Base-by-base conservation (phyloP, 2,888 invertebrate genomes). In the Argyra leucocephala region DNA sequence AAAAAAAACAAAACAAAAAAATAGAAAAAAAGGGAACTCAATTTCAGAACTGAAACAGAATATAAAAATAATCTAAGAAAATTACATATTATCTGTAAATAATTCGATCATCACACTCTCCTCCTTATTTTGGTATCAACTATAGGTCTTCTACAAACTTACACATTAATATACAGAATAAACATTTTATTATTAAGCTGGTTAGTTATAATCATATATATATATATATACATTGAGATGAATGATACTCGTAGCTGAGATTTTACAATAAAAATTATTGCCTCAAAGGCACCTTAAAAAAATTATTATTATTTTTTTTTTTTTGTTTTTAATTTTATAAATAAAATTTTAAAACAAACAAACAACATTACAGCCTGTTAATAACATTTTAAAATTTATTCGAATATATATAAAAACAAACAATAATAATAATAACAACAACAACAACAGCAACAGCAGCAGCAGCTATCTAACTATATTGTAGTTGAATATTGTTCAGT, bases 331-430 rank as follows among this genome's bases (percentile, higher is more conserved):
- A n/a, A n/a, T n/a, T 18, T 18, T n/a, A 18, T 48, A 48, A 48
- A 48, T 48, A 48, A 18, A 48, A 48, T 48, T 48, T 48, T 15
- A 48, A 48, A 48, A 48, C 48, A 48, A 48, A 48, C 48, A 48
- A 48, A 48, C 48, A 48, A 48, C 48, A 48, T 48, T 18, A 48
- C 48, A 48, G 48, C 48, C 48, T 48, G 48, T 48, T 48, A 48
- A 48, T 48, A 48, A 48, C 37, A 37, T 37, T 48, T 48, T 31
- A 10, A 31, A 31, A 31, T 31, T 48, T 9, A 5, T 48, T 48
- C 15, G 12, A 5, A 18, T 48, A 18, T 48, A 18, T 48, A 12
- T 37, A 7, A 31, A 31, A 31, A 6, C 31, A 7, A 31, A 31
- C 31, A 31, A 31, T 31, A n/a, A n/a, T n/a, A n/a, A n/a, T n/a